Conservation (phyloP, 2,113 vertebrate species). For the Piaya cayana region DNA sequence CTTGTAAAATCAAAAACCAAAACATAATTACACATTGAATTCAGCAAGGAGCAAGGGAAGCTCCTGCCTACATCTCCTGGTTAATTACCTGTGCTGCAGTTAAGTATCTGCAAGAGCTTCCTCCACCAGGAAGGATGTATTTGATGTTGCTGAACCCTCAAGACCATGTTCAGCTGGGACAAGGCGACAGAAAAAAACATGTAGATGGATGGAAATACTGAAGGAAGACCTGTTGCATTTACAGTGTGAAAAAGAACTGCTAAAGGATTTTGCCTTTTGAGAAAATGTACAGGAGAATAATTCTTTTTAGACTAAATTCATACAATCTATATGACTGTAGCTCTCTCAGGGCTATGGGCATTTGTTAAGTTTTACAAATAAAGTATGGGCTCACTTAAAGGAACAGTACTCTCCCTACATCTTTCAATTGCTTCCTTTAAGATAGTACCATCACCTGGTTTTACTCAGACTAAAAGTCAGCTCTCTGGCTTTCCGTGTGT, state of each 20-base stretch:
- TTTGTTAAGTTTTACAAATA: background rate
- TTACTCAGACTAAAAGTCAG: background rate
- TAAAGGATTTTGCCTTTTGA: background rate
- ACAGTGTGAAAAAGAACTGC: background rate
- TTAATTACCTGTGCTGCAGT: background rate
- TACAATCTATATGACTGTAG: background rate
- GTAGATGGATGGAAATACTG: background rate
- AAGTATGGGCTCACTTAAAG: background rate
- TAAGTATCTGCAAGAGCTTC: background rate
- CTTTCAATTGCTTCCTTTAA: background rate
- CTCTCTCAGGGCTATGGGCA: background rate
- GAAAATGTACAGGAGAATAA: background rate
- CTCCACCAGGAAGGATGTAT: background rate
- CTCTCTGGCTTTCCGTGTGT: background rate
- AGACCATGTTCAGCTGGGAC: background rate
- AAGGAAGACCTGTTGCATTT: background rate
- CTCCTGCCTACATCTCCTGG: background rate
- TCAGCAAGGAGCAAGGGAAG: slow-evolving; percentile 16
- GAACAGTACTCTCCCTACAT: background rate
- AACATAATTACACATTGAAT: background rate
- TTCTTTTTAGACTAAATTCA: background rate
- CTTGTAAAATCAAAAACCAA: slow-evolving; percentile 21
- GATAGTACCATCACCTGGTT: background rate
- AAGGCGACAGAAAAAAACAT: background rate
- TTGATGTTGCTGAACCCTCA: background rate